phyloP scores from a whole-genome alignment of 92 coral and sea anemone genomes.

The Parazoanthus atlanticus region DNA sequence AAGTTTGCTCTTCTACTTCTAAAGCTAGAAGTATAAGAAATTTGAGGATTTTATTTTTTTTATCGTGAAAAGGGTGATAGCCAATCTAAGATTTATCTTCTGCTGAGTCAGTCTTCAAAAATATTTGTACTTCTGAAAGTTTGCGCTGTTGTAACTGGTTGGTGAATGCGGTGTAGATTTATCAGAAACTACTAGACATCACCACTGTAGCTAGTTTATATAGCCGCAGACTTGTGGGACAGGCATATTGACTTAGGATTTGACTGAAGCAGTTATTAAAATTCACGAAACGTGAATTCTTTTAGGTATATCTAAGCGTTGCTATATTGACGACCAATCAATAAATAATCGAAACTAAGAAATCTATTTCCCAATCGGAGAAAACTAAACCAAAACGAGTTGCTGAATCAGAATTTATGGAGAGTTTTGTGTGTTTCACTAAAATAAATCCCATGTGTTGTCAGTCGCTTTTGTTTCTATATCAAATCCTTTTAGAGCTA shows the following conservation, averaged over 20 bases:
- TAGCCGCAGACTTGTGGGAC: neutral
- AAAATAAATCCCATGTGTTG: neutral
- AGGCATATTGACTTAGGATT: neutral
- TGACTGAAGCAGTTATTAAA: constrained; percentile 12
- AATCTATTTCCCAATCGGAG: neutral
- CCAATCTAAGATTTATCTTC: too few relatives aligned
- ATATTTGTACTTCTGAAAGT: neutral
- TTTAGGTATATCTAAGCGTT: neutral
- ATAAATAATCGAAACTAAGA: too few relatives aligned
- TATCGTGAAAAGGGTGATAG: too few relatives aligned
- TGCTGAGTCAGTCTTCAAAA: too few relatives aligned
- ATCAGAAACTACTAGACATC: neutral
- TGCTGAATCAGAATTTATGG: neutral
- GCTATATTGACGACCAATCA: neutral
- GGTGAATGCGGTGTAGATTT: neutral
- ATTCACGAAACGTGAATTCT: constrained; percentile 1
- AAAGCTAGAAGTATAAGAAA: too few relatives aligned
- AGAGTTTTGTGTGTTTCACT: neutral
- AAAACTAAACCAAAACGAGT: neutral
- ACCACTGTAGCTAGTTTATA: neutral
- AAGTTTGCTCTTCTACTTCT: too few relatives aligned
- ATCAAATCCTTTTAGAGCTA: too few relatives aligned
- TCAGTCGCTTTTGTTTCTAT: neutral
- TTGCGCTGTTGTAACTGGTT: neutral
- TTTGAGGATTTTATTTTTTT: too few relatives aligned